Evolutionary conservation across 2,797 vertebrate species (phyloP).

Genomic region (Pipistrellus nathusii): DNA sequence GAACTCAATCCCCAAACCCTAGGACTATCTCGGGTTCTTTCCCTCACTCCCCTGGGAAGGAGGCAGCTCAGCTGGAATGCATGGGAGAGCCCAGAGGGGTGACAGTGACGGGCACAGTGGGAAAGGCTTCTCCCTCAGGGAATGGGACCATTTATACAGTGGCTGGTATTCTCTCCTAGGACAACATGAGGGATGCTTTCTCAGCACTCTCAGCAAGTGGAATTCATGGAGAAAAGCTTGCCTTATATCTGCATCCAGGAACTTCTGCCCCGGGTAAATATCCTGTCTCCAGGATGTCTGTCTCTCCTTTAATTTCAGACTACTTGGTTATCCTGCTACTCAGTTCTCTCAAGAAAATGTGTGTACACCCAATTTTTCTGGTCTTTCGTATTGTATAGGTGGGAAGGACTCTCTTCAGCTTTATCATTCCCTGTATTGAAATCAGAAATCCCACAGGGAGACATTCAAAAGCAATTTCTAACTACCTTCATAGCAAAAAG

Average conservation of each 20-base stretch:
- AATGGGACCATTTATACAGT: too few relatives aligned
- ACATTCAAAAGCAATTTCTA: constrained; percentile 56
- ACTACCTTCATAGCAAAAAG: constrained; percentile 29
- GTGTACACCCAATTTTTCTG: not conserved
- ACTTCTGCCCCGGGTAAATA: not conserved
- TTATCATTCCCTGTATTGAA: not conserved
- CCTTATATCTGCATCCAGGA: not conserved
- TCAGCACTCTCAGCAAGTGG: not conserved
- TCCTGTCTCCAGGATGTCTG: not conserved
- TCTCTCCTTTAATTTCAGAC: constrained; percentile 30
- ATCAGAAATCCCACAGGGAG: constrained; percentile 33
- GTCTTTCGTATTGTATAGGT: not conserved
- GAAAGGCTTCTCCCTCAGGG: too few relatives aligned
- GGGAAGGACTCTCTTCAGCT: not conserved
- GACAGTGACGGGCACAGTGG: too few relatives aligned
- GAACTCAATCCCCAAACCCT: too few relatives aligned
- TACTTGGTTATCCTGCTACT: not conserved
- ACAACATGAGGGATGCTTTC: not conserved
- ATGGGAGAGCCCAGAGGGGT: too few relatives aligned
- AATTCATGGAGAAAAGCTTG: not conserved
- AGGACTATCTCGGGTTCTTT: too few relatives aligned
- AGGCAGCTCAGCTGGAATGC: too few relatives aligned
- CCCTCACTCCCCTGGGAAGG: too few relatives aligned
- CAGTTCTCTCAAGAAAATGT: constrained; percentile 22
- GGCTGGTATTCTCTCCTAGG: not conserved